Evolutionary conservation across 1,140 invertebrate genomes (phyloP).

Genomic region (Thaumatotibia leucotreta): DNA sequence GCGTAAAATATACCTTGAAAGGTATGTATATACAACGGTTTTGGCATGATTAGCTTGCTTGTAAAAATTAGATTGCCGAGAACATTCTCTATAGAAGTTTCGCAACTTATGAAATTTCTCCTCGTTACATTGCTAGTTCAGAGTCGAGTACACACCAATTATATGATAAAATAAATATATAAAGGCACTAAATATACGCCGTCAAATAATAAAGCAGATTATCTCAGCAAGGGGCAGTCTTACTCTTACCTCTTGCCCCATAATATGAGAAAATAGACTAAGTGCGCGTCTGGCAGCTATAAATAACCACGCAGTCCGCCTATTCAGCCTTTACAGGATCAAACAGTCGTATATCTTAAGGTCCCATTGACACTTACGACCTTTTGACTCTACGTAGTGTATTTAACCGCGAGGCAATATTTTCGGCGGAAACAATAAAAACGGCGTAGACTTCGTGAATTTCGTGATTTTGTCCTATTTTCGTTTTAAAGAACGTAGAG

Average conservation of each 20-base stretch:
- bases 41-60: too few species aligned
- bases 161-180: too few species aligned
- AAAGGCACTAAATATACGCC: neutral
- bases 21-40: too few species aligned
- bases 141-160: too few species aligned
- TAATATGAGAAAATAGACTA: constrained; percentile 14
- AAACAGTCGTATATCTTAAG: neutral
- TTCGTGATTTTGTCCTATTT: neutral
- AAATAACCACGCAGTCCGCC: neutral
- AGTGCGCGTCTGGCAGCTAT: neutral
- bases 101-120: too few species aligned
- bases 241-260: neutral
- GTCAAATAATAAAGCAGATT: neutral
- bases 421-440: constrained; percentile 10
- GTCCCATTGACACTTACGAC: neutral
- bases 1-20: too few species aligned
- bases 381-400: neutral
- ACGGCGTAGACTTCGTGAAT: neutral
- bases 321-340: neutral
- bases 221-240: neutral
- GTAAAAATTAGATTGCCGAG: too few species aligned
- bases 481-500: neutral
- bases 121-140: too few species aligned
- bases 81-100: too few species aligned
- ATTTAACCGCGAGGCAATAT: constrained; percentile 2